Percentiles rank a stretch among this genome's conserved stretches.
Conservation (phyloP, 2,888 invertebrate species). For the Ormyrus pomaceus region DNA sequence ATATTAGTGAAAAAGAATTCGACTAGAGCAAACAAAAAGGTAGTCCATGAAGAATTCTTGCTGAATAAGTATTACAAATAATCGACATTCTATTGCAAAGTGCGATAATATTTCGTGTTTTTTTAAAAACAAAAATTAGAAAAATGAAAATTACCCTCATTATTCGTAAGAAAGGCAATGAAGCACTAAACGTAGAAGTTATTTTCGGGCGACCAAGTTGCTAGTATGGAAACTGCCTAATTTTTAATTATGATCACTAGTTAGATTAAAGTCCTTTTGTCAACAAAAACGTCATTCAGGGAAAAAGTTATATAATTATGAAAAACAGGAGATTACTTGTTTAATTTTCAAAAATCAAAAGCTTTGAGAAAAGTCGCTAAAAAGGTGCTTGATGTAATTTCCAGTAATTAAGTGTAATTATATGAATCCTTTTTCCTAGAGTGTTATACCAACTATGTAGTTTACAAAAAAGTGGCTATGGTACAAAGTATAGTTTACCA, state of each 20-base stretch:
- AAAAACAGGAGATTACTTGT: constrained; percentile 22
- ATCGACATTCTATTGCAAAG: constrained; percentile 60
- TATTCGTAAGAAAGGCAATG: constrained; percentile 49
- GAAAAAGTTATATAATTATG: constrained; percentile 29
- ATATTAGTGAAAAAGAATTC: constrained; percentile 54
- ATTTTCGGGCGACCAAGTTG: constrained; percentile 61
- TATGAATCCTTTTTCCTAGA: constrained; percentile 15
- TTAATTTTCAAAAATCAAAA: constrained; percentile 16
- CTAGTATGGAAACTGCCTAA: constrained; percentile 65
- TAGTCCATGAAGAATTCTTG: constrained; percentile 52
- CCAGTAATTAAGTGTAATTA: constrained; percentile 18
- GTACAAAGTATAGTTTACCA: constrained; percentile 47
- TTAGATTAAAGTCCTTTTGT: constrained; percentile 33
- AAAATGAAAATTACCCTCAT: constrained; percentile 25
- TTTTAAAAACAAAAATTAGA: constrained; percentile 18
- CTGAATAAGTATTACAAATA: constrained; percentile 55
- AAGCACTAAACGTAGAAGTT: constrained; percentile 59
- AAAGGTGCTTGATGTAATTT: not conserved
- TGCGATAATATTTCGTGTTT: constrained; percentile 57
- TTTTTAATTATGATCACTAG: constrained; percentile 47
- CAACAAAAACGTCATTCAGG: constrained; percentile 9
- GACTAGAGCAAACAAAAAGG: constrained; percentile 52
- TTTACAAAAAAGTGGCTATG: constrained; percentile 30
- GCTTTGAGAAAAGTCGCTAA: too few relatives aligned
- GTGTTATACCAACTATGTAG: constrained; percentile 15